Evolutionary conservation across 1,140 invertebrate species (phyloP).

Genomic region (Formica selysi): DNA sequence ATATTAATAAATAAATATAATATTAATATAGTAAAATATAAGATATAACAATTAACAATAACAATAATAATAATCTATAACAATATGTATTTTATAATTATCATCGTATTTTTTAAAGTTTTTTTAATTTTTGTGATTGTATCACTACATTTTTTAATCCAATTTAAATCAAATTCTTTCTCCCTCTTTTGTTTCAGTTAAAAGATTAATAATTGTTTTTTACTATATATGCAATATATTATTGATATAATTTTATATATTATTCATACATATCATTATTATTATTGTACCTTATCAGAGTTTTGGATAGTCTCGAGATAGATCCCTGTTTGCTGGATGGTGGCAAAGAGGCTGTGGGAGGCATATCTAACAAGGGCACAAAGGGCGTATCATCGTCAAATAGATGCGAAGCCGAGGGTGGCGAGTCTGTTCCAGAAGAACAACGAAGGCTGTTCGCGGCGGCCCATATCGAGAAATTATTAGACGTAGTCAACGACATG

Average conservation of each 20-base stretch:
- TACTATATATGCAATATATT: neutral
- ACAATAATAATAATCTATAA: too few relatives aligned
- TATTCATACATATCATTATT: slow-evolving; percentile 11
- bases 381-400: slow-evolving; percentile 90
- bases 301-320: slow-evolving; percentile 90
- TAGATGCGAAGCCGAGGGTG: slow-evolving; percentile 69
- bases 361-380: slow-evolving; percentile 75
- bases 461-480: slow-evolving; percentile 85
- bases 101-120: too few relatives aligned
- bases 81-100: too few relatives aligned
- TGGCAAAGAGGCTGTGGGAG: slow-evolving; percentile 88
- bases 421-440: slow-evolving; percentile 18
- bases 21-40: too few relatives aligned
- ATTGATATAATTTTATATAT: neutral
- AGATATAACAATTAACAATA: too few relatives aligned
- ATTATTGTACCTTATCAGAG: slow-evolving; percentile 79
- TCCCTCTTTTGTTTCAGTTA: too few relatives aligned
- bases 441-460: slow-evolving; percentile 66
- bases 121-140: too few relatives aligned
- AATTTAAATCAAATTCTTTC: too few relatives aligned
- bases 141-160: too few relatives aligned
- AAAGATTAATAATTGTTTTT: too few relatives aligned
- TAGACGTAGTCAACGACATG: slow-evolving; percentile 76
- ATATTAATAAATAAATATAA: too few relatives aligned
- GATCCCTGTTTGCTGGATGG: slow-evolving; percentile 92